Percentiles rank a stretch among this genome's conserved stretches.
Conservation (phyloP, 2,113 vertebrate genomes). For the Ramphastos sulfuratus region DNA sequence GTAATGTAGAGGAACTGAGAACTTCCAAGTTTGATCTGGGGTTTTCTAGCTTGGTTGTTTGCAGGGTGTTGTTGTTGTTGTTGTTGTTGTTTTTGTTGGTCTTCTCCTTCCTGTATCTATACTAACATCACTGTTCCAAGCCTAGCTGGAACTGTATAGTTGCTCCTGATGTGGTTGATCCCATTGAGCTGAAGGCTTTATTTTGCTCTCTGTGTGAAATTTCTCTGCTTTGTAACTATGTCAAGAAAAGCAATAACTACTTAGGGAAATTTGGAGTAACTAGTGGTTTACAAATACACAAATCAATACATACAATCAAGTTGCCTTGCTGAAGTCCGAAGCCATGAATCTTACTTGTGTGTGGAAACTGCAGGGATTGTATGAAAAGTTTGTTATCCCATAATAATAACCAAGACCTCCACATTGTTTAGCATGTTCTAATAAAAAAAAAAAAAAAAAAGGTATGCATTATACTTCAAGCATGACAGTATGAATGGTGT, state of each 20-base stretch:
- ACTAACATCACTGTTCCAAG: background rate
- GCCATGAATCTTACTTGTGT: background rate
- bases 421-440: background rate
- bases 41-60: background rate
- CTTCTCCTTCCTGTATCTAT: background rate
- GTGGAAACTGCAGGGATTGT: background rate
- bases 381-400: background rate
- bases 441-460: background rate
- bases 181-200: background rate
- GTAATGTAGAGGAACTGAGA: background rate
- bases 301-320: background rate
- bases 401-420: background rate
- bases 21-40: background rate
- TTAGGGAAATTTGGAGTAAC: background rate
- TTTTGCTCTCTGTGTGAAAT: background rate
- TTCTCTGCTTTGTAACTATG: background rate
- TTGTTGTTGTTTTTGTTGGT: background rate
- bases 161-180: background rate
- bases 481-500: too few relatives aligned
- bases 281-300: background rate
- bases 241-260: background rate
- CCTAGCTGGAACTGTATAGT: background rate
- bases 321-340: background rate
- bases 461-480: background rate
- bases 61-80: too few relatives aligned